Base-by-base conservation (phyloP, 2,888 invertebrate species). In the Lucinisca nassula region DNA sequence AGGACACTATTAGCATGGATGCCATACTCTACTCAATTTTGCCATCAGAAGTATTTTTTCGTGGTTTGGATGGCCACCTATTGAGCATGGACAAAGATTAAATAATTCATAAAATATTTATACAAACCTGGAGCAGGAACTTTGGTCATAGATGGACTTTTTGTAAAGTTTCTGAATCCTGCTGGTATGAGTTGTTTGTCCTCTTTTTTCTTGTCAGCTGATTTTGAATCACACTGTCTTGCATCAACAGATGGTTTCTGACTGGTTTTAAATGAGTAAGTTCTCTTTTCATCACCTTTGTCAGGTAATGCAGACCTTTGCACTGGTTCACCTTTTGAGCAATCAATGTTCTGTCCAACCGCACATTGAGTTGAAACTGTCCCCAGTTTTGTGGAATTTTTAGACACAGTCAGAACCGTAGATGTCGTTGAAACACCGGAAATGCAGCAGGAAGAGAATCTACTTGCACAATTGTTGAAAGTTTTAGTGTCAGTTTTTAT, bases 251-350 rank as follows among this genome's bases (percentile, higher is more conserved):
- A 61, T 58, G 35, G 75, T 35, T 75, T 82, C 27, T 82, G 81
- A 74, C 61, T 61, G 12, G 61, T 49, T 73, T 73, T 80, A 37
- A 80, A 80, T 1, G 72, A 32, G 32, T 70, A 80, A 14, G 72
- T 55, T 38, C 55, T 80, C 70, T 27, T 55, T 21, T 24, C 37
- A 73, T 37, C 38, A 27, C 12, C 67, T 30, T 61, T 61, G 3
- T 24, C 6, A 30, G 30, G 6, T 30, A 61, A 6, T 61, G 30
- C 61, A 35, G 8, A 21, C 10, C 21, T 67, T 35, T 21, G 32
- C 32, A 67, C 67, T 35, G 8, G 10, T 3, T 35, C 12, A n/a
- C 0, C 24, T 1, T 32, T 35, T 67, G 8, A 30, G 17, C 24
- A 14, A 67, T 21, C 17, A 35, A 4, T 8, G 35, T 6, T 67